Percentiles rank a stretch among this genome's conserved stretches.
Conservation (phyloP, 2,113 vertebrate species). For the Sylvicapra grimmia region DNA sequence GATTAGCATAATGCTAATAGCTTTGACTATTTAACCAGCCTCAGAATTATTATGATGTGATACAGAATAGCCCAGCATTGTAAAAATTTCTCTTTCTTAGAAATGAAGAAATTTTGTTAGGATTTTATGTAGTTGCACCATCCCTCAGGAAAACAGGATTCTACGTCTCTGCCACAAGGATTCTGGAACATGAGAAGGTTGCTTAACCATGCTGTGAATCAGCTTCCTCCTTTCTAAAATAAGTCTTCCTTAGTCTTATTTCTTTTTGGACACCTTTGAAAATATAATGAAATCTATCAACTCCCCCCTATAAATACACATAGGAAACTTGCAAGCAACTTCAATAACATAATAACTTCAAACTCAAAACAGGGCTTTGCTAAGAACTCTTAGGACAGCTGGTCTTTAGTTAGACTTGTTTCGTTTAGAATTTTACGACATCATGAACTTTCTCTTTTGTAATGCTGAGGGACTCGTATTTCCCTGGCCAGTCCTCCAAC, state of each 20-base stretch:
- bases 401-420: not conserved
- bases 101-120: not conserved
- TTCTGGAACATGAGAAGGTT: not conserved
- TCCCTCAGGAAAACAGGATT: not conserved
- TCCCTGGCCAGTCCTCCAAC: not conserved
- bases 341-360: not conserved
- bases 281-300: not conserved
- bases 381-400: not conserved
- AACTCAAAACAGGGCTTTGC: not conserved
- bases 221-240: not conserved
- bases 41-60: not conserved
- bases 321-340: not conserved
- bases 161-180: not conserved
- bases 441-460: not conserved
- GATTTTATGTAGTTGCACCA: not conserved
- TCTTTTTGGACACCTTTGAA: not conserved
- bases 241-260: not conserved
- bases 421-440: not conserved
- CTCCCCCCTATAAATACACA: not conserved
- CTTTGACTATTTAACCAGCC: constrained; percentile 7
- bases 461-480: not conserved
- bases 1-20: constrained; percentile 26
- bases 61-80: not conserved
- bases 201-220: not conserved
- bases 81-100: not conserved